Evolutionary conservation across 2,888 invertebrate genomes (phyloP), one percentile per base, ranked within the genome.

Genomic region (Tortrix viridana): DNA sequence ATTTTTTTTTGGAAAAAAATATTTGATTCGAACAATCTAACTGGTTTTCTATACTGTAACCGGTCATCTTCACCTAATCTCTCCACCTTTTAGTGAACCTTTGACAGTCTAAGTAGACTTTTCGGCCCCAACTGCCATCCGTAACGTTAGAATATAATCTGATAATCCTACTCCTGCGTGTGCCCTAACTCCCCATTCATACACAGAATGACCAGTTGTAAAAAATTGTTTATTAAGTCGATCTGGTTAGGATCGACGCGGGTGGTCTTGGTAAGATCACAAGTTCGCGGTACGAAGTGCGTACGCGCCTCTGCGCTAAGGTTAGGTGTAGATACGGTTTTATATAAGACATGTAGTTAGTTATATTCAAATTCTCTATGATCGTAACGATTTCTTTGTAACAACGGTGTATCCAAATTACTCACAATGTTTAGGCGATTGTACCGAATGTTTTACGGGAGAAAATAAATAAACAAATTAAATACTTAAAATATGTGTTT

Each of bases 251-350:
- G n/a, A n/a, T 18, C 16, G 16, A 1, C 3, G n/a, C 1, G 4
- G 20, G n/a, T 53, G 14, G 19, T 20, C 1, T n/a, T 5, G 12
- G 7, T 19, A 2, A 52, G 6, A 19, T 5, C 12, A 16, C 38
- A 16, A 16, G 41, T 53, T 41, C 3, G 18, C 44, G 32, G 57
- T 54, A 67, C 72, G 74, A 72, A 72, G 71, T 74, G 71, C 73
- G 32, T 14, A 26, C 41, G 38, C 48, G 26, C 14, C 22, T 16
- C 23, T 46, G 12, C 16, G 68, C 72, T 62, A 65, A 73, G 77
- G 70, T 80, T 85, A 88, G 80, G 84, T 89, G 89, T 90, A 90
- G 88, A 89, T 89, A 89, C 84, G 81, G 78, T 88, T 89, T 88
- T 87, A 73, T 88, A 87, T 88, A 88, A 89, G 81, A 82, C 74